Evolutionary conservation across 1,140 invertebrate species (phyloP), one percentile per base, ranked within the genome.

Genomic region (Cryptotermes secundus): DNA sequence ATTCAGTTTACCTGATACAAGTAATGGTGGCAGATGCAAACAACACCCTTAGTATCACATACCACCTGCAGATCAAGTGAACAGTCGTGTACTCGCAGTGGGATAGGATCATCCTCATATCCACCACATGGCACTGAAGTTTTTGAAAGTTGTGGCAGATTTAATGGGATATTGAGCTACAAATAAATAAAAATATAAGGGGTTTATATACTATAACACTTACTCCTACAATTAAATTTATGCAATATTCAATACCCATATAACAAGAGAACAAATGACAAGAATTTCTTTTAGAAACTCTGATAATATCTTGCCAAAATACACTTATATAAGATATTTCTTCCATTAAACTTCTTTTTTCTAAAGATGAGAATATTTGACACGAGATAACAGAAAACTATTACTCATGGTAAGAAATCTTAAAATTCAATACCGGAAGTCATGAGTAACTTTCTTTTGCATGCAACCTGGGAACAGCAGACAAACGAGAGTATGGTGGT

Each of bases 1-100:
- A 19, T 49, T 49, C 45, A 45, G 34, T 82, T 81, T 86, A 90
- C 89, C 89, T 96, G 94, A 88, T 96, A 97, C 1, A 96, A 89
- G 87, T 96, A 97, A 90, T 97, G 95, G 90, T 96, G 95, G 87
- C 95, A 96, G 80, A 97, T 94, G 86, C 95, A 96, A 34, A 96
- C 93, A 87, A 95, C 91, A 83, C 95, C 95, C 85, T 92, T 92
- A 53, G 93, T 92, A 87, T 94, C 92, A 36, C 95, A 94, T 79
- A 96, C 90, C 80, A 96, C 95, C 86, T 95, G 93, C 16, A 96
- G 90, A 90, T 96, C 95, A 36, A 96, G 89, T 16, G 95, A 94
- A 88, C 95, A 95, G 88, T 96, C 95, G 88, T 96, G 95, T 35
- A 96, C 93, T 83, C 94, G 90, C 72, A 96, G 89, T 2, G 95